Evolutionary conservation across 2,888 invertebrate genomes (phyloP), one percentile per base, ranked within the genome.

Genomic region (Drosophila vallismaia): DNA sequence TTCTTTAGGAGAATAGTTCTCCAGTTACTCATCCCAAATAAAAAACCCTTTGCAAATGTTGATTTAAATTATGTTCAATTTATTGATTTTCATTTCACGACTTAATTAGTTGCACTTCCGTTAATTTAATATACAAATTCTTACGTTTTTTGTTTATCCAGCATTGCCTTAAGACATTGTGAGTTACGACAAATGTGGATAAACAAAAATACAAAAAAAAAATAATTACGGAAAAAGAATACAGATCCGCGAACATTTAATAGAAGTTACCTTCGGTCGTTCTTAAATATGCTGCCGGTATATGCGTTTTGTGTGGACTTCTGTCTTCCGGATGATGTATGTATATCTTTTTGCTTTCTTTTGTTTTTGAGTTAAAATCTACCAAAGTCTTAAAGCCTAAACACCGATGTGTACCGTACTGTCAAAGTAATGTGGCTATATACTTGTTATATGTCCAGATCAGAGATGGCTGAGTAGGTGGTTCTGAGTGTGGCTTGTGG

Each of bases 341-440:
- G 14, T 49, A 14, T 7, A 0, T 40, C 14, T 38, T 38, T 8
- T 31, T 56, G 40, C 40, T 19, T 5, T 10, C 10, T 49, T 28
- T 33, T n/a, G 9, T 4, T 10, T 10, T 42, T 14, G 42, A 62
- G 28, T 58, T 71, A 67, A 49, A 71, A 40, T 58, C 60, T 67
- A 66, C 56, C 45, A 46, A 70, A 69, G 56, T 54, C 64, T 69
- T 69, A 64, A 69, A 19, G 56, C 26, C 64, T 64, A 64, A 55
- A 69, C 56, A 51, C 63, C 63, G 67, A 67, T 29, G 29, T 67
- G 52, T 66, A 63, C 50, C 67, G 42, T 66, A 44, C 49, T 48
- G 50, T 44, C 44, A 44, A 24, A 24, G 19, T 19, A 62, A 49
- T 49, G 66, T 45, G 63, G 68, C 42, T 63, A 67, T 33, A 31